Base-by-base conservation (phyloP, 1,140 invertebrate genomes). In the Aporrectodea caliginosa region DNA sequence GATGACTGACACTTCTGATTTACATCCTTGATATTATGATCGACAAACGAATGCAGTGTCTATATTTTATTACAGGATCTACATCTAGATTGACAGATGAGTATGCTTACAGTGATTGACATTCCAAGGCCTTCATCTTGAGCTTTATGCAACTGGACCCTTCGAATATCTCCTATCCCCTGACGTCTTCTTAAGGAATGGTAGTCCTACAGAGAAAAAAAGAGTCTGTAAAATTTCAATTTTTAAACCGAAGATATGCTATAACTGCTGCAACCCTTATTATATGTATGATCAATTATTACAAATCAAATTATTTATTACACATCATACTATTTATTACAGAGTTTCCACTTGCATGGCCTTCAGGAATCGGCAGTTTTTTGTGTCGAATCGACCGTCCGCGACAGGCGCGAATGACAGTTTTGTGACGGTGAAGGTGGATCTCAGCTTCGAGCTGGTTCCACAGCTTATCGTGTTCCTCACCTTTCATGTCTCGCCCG, bases 381-480 rank as follows among this genome's bases (percentile, higher is more conserved):
- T 90, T 82, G 74, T 86, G 85, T 32, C 84, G 79, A 58, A 83
- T 84, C 70, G 81, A 84, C 2, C 87, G 81, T 71, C 84, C 90
- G 79, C 85, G 85, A 84, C 88, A 90, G 1, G 91, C 91, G 32
- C 89, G 80, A 82, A 93, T 92, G 34, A 94, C 91, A 78, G 93
- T 94, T 88, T 94, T 94, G 86, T 94, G 93, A 74, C 94, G 90
- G 87, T 95, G 93, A 43, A 95, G 89, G 81, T 94, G 90, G 80
- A 95, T 95, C 89, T 95, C 94, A 0, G 94, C 92, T 86, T 95
- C 94, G 78, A 95, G 87, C 89, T 95, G 92, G 82, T 93, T 91
- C 94, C 94, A 95, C 1, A 95, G 87, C 78, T 93, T 92, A 83
- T 94, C 93, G 83, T 94, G 90, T 82, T 94, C 93, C 27, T 91